Evolutionary conservation across 2,113 vertebrate species (phyloP).

Genomic region (Microtus ochrogaster): DNA sequence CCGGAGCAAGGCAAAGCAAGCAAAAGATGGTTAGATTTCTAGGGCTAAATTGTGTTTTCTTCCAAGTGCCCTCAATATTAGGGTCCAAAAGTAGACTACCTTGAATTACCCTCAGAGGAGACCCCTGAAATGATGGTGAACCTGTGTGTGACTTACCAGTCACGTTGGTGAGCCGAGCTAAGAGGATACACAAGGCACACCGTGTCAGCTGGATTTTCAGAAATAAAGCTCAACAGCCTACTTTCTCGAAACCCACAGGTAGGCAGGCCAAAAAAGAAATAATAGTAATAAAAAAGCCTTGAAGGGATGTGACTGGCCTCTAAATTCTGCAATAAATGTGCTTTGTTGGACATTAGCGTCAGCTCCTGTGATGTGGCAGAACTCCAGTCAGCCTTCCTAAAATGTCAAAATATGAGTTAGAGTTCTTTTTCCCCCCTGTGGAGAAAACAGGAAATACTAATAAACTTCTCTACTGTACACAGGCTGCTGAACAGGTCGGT

Average conservation of each 20-base stretch:
- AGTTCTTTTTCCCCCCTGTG: conserved; percentile 63
- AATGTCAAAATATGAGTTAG: conserved; percentile 73
- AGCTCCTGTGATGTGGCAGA: conserved; percentile 70
- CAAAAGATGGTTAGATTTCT: neutral
- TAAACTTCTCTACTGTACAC: conserved; percentile 58
- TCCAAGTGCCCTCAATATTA: conserved; percentile 40
- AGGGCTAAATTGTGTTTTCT: conserved; percentile 26
- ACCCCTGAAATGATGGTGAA: conserved; percentile 50
- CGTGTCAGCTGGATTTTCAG: conserved; percentile 73
- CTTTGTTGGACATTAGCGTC: conserved; percentile 80
- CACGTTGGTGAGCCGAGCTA: conserved; percentile 21
- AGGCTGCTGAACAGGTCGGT: conserved; percentile 46
- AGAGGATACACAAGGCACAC: conserved; percentile 19
- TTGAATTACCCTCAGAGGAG: conserved; percentile 51
- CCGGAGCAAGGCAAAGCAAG: neutral
- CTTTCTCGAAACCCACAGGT: conserved; percentile 70
- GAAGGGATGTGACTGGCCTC: conserved; percentile 74
- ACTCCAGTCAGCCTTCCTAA: conserved; percentile 69
- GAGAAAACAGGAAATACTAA: conserved; percentile 72
- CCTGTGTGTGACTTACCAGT: conserved; percentile 42
- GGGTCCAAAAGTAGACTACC: conserved; percentile 37
- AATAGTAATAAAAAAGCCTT: conserved; percentile 71
- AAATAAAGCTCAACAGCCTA: conserved; percentile 55
- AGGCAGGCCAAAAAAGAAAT: conserved; percentile 67
- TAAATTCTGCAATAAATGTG: conserved; percentile 79